Evolutionary conservation across 1,140 invertebrate genomes (phyloP).

Genomic region (Micrasema longulum): DNA sequence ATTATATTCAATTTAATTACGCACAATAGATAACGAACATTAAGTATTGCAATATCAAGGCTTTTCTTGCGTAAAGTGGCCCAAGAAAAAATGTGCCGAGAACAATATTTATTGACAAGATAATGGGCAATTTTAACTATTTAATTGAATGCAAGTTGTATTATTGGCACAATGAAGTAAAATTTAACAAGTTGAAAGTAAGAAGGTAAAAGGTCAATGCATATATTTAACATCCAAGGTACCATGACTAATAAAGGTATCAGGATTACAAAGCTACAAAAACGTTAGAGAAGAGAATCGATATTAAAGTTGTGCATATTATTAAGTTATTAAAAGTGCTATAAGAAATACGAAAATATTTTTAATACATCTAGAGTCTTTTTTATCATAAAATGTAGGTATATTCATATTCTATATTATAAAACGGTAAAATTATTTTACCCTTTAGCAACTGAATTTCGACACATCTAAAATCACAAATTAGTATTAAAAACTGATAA

Average conservation of each 20-base stretch:
- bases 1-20: neutral
- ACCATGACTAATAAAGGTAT: too few species aligned
- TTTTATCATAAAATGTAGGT: conserved; percentile 36
- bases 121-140: too few species aligned
- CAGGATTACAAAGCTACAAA: conserved; percentile 2
- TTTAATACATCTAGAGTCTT: conserved; percentile 15
- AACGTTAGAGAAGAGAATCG: neutral
- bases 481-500: too few species aligned
- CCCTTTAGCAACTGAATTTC: too few species aligned
- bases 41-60: conserved; percentile 23
- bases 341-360: conserved; percentile 41
- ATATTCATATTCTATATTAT: neutral
- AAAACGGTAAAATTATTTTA: neutral
- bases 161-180: too few species aligned
- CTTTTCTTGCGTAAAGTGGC: neutral
- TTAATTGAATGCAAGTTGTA: too few species aligned
- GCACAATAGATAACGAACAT: conserved; percentile 11
- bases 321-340: conserved; percentile 30
- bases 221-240: too few species aligned
- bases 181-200: too few species aligned
- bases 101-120: too few species aligned
- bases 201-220: too few species aligned
- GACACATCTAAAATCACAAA: too few species aligned
- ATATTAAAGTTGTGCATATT: conserved; percentile 14
- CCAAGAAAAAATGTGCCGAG: too few species aligned